Conservation (phyloP, 2,113 vertebrate genomes). For the Gallinago undulata region DNA sequence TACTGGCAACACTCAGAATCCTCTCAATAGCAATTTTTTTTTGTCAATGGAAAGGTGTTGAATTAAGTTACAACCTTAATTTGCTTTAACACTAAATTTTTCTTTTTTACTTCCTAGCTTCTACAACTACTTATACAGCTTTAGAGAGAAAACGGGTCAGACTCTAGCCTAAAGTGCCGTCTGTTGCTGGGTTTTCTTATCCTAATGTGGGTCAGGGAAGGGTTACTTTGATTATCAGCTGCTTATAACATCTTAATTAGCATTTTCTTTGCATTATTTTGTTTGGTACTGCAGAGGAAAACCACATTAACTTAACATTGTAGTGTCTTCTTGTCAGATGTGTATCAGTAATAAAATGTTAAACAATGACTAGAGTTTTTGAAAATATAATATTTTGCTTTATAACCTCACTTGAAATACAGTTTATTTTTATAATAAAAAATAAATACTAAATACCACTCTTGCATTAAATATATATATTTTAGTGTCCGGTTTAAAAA, state of each 20-base stretch:
- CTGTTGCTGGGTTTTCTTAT: constrained; percentile 47
- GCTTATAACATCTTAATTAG: constrained; percentile 27
- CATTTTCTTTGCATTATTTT: constrained; percentile 24
- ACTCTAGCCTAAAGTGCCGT: constrained; percentile 10
- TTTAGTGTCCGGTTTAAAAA: neutral
- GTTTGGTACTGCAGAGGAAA: neutral
- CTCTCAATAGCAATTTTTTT: neutral
- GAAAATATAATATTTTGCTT: neutral
- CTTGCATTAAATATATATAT: neutral
- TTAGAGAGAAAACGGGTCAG: constrained; percentile 12
- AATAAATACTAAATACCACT: neutral
- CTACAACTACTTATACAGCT: neutral
- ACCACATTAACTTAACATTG: neutral
- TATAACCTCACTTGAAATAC: neutral
- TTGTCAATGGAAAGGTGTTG: neutral
- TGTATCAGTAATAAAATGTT: neutral
- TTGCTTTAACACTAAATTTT: neutral
- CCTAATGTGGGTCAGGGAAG: constrained; percentile 36
- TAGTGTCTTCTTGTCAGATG: neutral
- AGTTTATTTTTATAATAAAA: neutral
- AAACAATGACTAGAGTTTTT: neutral
- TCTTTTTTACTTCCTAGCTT: neutral
- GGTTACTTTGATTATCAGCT: constrained; percentile 24
- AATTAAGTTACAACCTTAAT: neutral
- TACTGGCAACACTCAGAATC: neutral